These are phyloP conservation scores for Neoniphon sammara DNA, from an alignment of 2,797 vertebrate species.

Conservation along the genomic window DNA sequence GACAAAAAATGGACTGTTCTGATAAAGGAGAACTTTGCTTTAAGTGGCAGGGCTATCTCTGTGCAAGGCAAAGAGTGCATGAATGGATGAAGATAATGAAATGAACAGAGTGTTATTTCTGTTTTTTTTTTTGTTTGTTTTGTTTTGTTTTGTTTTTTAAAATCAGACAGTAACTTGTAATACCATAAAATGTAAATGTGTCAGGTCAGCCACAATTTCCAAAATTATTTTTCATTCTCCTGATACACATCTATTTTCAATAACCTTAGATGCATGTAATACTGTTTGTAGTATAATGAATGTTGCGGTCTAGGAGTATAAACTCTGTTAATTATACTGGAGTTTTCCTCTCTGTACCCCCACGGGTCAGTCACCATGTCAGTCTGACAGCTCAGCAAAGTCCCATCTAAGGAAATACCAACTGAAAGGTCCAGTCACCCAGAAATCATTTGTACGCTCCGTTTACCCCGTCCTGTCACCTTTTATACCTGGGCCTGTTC, in stretches of 20 bases:
- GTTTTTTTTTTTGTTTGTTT: too few species aligned
- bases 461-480: slow-evolving; percentile 50
- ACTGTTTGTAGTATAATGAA: background rate
- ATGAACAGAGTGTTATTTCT: slow-evolving; percentile 30
- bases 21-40: background rate
- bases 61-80: slow-evolving; percentile 5
- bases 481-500: slow-evolving; percentile 51
- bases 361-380: slow-evolving; percentile 22
- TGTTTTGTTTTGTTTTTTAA: too few species aligned
- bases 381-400: slow-evolving; percentile 30
- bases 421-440: slow-evolving; percentile 57
- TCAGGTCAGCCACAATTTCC: slow-evolving; percentile 45
- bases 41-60: background rate
- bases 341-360: slow-evolving; percentile 13
- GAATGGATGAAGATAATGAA: slow-evolving; percentile 3
- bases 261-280: background rate
- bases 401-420: slow-evolving; percentile 29
- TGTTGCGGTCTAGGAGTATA: background rate
- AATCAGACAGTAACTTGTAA: too few species aligned
- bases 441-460: slow-evolving; percentile 52
- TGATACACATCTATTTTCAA: slow-evolving; percentile 26
- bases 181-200: slow-evolving; percentile 22
- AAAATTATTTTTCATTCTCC: slow-evolving; percentile 32
- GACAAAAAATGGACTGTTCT: background rate
- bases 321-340: slow-evolving; percentile 12